These are phyloP conservation scores for Crocidura indochinensis DNA, from an alignment of 2,797 vertebrate genomes.

Conservation along the genomic window DNA sequence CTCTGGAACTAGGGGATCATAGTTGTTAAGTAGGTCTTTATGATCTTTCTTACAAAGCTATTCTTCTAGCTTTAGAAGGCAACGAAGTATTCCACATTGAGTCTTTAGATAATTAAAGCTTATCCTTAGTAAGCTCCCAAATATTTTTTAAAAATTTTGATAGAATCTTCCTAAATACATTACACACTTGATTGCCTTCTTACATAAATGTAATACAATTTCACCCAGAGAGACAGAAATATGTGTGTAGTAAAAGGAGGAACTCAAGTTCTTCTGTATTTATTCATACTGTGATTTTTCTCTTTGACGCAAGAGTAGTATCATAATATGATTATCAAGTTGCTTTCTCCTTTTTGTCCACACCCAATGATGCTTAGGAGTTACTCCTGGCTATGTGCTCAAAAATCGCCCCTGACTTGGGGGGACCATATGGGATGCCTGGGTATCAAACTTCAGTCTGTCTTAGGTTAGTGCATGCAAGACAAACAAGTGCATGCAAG, in stretches of 20 bases:
- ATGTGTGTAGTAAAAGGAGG: background rate
- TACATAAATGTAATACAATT: slow-evolving; percentile 56
- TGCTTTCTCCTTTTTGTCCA: background rate
- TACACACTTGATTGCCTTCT: slow-evolving; percentile 75
- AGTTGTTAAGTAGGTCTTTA: no score
- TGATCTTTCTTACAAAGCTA: background rate
- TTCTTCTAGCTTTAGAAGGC: slow-evolving; percentile 57
- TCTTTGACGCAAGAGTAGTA: slow-evolving; percentile 52
- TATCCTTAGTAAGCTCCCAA: slow-evolving; percentile 66
- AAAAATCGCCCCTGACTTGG: no score
- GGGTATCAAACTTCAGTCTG: no score
- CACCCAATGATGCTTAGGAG: no score
- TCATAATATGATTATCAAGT: slow-evolving; percentile 54
- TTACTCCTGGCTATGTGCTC: no score
- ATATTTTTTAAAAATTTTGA: slow-evolving; percentile 73
- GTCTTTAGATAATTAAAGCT: slow-evolving; percentile 74
- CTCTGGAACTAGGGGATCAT: no score
- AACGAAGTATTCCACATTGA: slow-evolving; percentile 53
- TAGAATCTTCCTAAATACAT: slow-evolving; percentile 79
- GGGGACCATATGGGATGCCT: no score
- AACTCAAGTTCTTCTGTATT: background rate
- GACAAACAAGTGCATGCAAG: no score
- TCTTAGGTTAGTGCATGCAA: no score
- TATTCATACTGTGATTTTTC: slow-evolving; percentile 51
- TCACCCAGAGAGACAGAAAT: slow-evolving; percentile 44